phyloP scores from a whole-genome alignment of 2,113 vertebrate genomes.

The Peromyscus californicus region DNA sequence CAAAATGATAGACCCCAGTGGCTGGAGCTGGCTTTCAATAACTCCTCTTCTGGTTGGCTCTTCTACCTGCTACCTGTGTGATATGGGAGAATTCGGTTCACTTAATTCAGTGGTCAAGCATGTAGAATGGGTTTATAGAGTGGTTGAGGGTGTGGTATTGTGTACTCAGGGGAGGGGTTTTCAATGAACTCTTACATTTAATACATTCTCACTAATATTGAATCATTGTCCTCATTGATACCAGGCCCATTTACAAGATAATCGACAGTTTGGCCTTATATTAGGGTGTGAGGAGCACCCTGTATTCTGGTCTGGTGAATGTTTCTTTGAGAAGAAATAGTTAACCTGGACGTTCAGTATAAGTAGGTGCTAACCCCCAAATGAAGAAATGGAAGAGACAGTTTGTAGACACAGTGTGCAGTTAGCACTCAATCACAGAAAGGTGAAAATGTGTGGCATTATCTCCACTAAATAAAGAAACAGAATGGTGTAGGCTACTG shows the following conservation, averaged over 20 bases:
- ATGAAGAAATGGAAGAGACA: neutral
- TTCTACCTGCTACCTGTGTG: neutral
- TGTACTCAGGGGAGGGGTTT: neutral
- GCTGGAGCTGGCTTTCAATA: neutral
- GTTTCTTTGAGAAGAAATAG: neutral
- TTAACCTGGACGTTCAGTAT: neutral
- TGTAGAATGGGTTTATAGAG: neutral
- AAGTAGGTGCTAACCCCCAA: neutral
- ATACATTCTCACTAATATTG: neutral
- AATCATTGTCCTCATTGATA: neutral
- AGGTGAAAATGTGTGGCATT: rapidly evolving
- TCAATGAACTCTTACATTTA: neutral
- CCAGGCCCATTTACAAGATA: neutral
- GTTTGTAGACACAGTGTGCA: neutral
- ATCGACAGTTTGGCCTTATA: neutral
- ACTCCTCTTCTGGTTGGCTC: neutral
- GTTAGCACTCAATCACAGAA: neutral
- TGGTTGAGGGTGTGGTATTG: neutral
- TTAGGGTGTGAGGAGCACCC: neutral
- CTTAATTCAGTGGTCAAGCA: neutral
- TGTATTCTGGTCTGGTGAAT: neutral
- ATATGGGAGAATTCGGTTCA: neutral
- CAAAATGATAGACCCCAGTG: neutral
- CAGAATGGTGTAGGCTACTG: neutral
- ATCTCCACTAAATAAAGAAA: neutral